Evolutionary conservation across 2,888 invertebrate genomes (phyloP).

Genomic region (Nemoura dubitans): DNA sequence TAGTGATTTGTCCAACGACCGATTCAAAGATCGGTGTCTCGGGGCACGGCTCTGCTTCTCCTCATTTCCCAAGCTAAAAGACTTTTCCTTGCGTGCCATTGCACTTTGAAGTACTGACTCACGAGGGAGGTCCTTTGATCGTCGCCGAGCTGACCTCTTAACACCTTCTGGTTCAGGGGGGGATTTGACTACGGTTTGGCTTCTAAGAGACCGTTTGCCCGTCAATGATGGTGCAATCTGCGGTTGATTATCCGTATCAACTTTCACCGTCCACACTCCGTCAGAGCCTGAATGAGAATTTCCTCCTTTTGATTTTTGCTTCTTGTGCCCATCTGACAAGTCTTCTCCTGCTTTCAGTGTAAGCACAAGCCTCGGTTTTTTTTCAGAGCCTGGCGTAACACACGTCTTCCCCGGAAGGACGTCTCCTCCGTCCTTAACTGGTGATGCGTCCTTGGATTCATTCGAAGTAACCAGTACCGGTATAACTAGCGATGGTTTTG

Average conservation of each 20-base stretch:
- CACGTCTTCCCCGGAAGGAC: conserved; percentile 48
- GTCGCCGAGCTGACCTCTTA: conserved; percentile 71
- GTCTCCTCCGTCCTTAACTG: conserved; percentile 14
- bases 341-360: conserved; percentile 67
- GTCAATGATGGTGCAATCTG: background rate
- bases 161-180: conserved; percentile 56
- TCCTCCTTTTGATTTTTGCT: conserved; percentile 58
- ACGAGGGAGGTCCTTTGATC: conserved; percentile 67
- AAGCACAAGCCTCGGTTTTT: conserved; percentile 69
- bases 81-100: conserved; percentile 77
- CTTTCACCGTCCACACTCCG: conserved; percentile 49
- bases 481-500: background rate
- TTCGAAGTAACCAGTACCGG: background rate
- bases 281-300: conserved; percentile 49
- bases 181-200: conserved; percentile 45
- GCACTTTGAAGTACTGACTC: conserved; percentile 75
- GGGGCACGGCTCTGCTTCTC: conserved; percentile 46
- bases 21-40: conserved; percentile 44
- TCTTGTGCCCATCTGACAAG: conserved; percentile 59
- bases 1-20: conserved; percentile 30
- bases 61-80: conserved; percentile 62
- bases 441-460: conserved; percentile 30
- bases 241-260: conserved; percentile 5
- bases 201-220: conserved; percentile 50
- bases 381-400: conserved; percentile 54